Conservation (phyloP, 2,113 vertebrate species). For the Periophthalmodon schlosseri region DNA sequence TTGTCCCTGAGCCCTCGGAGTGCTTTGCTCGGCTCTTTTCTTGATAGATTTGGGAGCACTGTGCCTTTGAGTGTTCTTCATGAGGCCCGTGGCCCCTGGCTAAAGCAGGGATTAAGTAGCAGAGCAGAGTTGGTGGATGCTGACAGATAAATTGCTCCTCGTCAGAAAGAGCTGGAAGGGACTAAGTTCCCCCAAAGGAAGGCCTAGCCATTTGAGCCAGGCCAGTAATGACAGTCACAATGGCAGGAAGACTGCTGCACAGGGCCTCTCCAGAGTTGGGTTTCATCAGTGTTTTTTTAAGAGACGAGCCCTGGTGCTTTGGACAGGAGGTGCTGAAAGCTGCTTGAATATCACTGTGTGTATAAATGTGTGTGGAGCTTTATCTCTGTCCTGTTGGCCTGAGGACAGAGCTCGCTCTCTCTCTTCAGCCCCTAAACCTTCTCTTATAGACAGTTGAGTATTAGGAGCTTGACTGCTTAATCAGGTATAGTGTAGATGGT, state of each 20-base stretch:
- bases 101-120: slow-evolving; percentile 69
- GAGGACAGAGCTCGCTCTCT: slow-evolving; percentile 45
- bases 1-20: slow-evolving; percentile 62
- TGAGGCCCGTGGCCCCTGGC: slow-evolving; percentile 56
- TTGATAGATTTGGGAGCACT: slow-evolving; percentile 52
- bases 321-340: slow-evolving; percentile 73
- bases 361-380: slow-evolving; percentile 34
- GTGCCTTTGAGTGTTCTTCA: slow-evolving; percentile 52
- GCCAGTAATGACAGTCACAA: slow-evolving; percentile 71
- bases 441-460: slow-evolving; percentile 40
- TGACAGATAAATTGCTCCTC: slow-evolving; percentile 80
- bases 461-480: slow-evolving; percentile 28
- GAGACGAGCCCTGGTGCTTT: slow-evolving; percentile 67
- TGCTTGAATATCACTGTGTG: slow-evolving; percentile 56
- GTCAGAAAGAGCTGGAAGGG: slow-evolving; percentile 67
- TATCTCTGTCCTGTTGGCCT: slow-evolving; percentile 57
- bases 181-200: slow-evolving; percentile 61
- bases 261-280: slow-evolving; percentile 68
- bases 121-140: slow-evolving; percentile 62
- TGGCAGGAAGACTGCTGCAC: slow-evolving; percentile 71
- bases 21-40: slow-evolving; percentile 46
- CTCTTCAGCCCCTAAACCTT: slow-evolving; percentile 52
- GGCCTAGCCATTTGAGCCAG: slow-evolving; percentile 65
- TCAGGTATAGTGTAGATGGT: slow-evolving; percentile 12
- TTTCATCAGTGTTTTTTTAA: slow-evolving; percentile 74